Evolutionary conservation across 2,888 invertebrate genomes (phyloP), one percentile per base, ranked within the genome.

Genomic region (Lampropteryx suffumata): DNA sequence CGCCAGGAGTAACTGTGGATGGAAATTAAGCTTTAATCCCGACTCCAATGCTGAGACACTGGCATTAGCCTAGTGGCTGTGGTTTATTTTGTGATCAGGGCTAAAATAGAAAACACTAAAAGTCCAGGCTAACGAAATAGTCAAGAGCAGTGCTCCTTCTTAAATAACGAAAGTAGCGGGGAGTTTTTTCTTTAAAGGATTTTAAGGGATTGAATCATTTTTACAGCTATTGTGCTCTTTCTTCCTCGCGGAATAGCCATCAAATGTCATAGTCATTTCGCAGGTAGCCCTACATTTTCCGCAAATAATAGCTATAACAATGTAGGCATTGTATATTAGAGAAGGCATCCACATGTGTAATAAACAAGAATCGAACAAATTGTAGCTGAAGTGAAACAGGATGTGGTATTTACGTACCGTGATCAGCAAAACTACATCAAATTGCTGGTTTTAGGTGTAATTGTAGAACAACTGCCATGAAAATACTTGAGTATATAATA

Each of bases 1-100:
- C 9, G 94, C 92, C 61, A 95, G 76, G 56, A 95, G 76, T 39
- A 94, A 79, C 95, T 95, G 79, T 30, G 47, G 56, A 41, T 39
- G 2, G 17, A 37, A 12, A 17, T 33, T 1, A 33, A 33, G 9
- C 33, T n/a, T 9, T 13, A 32, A 17, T 17, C 17, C 17, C 4
- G 17, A 17, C 3, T 4, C 2, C 17, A 17, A 17, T 3, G 17
- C 2, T 17, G 4, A 17, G 17, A 3, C 17, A 17, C 3, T 4
- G 4, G 2, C 3, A 17, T 17, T 17, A 17, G 17, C 17, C 17
- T 17, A n/a, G n/a, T n/a, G n/a, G n/a, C n/a, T n/a, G n/a, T n/a
- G n/a, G n/a, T n/a, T n/a, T n/a, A n/a, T 12, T 13, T 32, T 14
- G 13, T 8, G 11, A 3, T 12, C 28, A 29, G n/a, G n/a, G n/a